Base-by-base conservation (phyloP, 2,888 invertebrate species). In the Rotaria magnacalcarata region DNA sequence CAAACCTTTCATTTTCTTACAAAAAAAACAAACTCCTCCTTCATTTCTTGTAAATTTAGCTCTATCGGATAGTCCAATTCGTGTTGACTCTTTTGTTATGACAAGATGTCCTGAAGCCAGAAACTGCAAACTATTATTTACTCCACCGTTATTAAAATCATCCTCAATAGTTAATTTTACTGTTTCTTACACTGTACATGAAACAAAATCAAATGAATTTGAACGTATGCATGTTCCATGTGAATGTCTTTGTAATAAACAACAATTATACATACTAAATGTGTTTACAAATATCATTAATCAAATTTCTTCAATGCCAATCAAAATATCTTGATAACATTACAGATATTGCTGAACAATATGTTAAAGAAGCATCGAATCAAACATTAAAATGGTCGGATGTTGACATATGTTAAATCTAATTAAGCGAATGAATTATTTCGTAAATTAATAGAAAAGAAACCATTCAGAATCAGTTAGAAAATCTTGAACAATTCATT, bases 261-360 rank as follows among this genome's bases (percentile, higher is more conserved):
- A 80, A 47, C 80, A 80, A 47, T 47, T 80, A 80, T 80, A 47
- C 47, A 47, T 80, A 47, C 80, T 47, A 80, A 47, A 43, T 47
- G 24, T 47, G 43, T 47, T 47, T 24, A 10, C 80, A 80, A 80
- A 47, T n/a, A 24, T n/a, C 47, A 24, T n/a, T 80, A 47, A 16
- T 80, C 7, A 43, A 80, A 80, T 80, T 80, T 80, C 47, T 80
- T 47, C 80, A 47, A 80, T 80, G 80, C 47, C 80, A 80, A 43
- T 80, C 80, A 24, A 43, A 43, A 47, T 24, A 43, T 47, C 21
- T 47, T 21, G 11, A 14, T 47, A 47, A 43, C 7, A 80, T 80
- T 47, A 43, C 80, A 47, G 4, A 47, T 47, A 80, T 47, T 47
- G 80, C 24, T n/a, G 80, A 80, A 80, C 21, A 80, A 80, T 80